Conservation (phyloP, 2,113 vertebrate genomes). For the Collichthys lucidus region DNA sequence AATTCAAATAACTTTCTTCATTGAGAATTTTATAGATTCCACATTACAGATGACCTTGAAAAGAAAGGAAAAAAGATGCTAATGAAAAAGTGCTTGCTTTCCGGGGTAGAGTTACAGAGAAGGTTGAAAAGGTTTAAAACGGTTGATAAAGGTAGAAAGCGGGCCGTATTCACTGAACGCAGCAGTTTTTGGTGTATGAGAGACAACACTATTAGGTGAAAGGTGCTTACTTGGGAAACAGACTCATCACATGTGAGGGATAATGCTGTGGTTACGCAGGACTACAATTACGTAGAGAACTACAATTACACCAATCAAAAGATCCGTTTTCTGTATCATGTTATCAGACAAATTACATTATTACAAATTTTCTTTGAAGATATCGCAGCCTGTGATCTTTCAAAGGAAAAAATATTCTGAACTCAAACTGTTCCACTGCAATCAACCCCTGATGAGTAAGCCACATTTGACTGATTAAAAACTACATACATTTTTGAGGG, state of each 20-base stretch:
- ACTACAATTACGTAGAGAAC: constrained; percentile 46
- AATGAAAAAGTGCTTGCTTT: constrained; percentile 73
- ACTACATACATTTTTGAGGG: constrained; percentile 81
- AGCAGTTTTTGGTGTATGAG: constrained; percentile 27
- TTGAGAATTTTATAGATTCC: constrained; percentile 86
- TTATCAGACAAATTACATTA: constrained; percentile 65
- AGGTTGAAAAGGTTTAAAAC: constrained; percentile 66
- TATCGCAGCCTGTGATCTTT: constrained; percentile 74
- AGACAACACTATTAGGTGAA: constrained; percentile 48
- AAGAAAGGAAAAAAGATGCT: constrained; percentile 57
- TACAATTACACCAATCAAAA: constrained; percentile 69
- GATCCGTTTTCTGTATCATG: constrained; percentile 62
- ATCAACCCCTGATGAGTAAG: constrained; percentile 75
- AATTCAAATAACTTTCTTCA: constrained; percentile 87
- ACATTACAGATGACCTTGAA: constrained; percentile 85
- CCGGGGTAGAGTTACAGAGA: constrained; percentile 68
- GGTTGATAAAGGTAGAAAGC: constrained; percentile 56
- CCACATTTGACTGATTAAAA: constrained; percentile 83
- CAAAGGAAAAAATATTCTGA: constrained; percentile 74
- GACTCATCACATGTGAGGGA: constrained; percentile 56
- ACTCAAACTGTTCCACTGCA: constrained; percentile 73
- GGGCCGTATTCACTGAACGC: background rate
- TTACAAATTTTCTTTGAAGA: constrained; percentile 74
- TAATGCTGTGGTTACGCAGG: constrained; percentile 56
- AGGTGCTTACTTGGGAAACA: constrained; percentile 41